These are phyloP conservation scores for Dermochelys coriacea DNA, from an alignment of 2,797 vertebrate genomes.

Conservation along the genomic window DNA sequence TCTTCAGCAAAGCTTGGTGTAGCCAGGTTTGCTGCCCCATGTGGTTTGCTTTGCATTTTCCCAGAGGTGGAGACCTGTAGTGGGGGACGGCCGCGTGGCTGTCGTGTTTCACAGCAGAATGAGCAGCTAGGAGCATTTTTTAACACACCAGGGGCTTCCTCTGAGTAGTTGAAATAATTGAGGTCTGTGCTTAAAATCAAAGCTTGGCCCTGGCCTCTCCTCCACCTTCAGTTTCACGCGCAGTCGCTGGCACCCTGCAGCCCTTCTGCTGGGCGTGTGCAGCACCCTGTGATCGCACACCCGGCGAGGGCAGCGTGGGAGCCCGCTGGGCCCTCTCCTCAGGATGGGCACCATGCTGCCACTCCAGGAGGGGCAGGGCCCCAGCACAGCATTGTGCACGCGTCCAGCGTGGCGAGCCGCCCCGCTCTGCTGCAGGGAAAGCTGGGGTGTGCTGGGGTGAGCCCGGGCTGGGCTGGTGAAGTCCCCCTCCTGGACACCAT, in stretches of 20 bases:
- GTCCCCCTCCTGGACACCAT: background rate
- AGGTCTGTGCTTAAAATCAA: background rate
- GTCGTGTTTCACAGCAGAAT: background rate
- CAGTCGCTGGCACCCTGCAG: background rate
- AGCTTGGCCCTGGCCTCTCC: background rate
- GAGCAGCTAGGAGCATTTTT: background rate
- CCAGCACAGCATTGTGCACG: background rate
- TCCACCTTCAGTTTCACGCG: rapidly evolving
- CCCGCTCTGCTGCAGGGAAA: too few species aligned
- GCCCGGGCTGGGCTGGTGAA: too few species aligned
- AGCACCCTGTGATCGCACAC: background rate
- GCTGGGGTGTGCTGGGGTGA: too few species aligned
- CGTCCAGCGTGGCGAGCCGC: too few species aligned
- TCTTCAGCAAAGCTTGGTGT: background rate
- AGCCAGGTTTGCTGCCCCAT: background rate
- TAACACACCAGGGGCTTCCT: too few species aligned
- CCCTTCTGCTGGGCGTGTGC: background rate
- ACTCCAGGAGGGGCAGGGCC: rapidly evolving
- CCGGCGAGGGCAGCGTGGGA: rapidly evolving
- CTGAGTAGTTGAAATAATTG: background rate
- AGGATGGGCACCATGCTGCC: rapidly evolving
- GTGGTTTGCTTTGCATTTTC: background rate
- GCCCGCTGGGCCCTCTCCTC: background rate
- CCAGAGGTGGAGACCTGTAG: background rate
- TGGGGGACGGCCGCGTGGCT: background rate